Evolutionary conservation across 2,113 vertebrate genomes (phyloP).

Genomic region (Jaculus jaculus): DNA sequence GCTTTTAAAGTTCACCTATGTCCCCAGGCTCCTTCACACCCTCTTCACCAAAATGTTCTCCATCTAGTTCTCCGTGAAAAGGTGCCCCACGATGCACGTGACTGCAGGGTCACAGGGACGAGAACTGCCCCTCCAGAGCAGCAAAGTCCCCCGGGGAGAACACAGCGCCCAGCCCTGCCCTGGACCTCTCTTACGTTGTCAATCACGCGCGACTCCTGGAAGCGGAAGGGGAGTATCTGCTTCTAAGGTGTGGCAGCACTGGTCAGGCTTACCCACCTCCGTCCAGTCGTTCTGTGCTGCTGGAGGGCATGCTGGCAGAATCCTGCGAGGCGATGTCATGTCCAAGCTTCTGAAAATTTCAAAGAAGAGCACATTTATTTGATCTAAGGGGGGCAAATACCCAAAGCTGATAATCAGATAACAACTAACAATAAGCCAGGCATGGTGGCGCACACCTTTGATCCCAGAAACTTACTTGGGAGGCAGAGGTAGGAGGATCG

Average conservation of each 20-base stretch:
- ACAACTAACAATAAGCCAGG: no score
- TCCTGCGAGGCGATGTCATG: conserved; percentile 83
- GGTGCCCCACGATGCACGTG: no score
- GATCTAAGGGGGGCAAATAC: no score
- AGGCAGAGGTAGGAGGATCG: no score
- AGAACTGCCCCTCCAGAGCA: no score
- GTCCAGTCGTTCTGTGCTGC: conserved; percentile 88
- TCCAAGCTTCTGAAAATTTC: conserved; percentile 83
- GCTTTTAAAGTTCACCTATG: neutral
- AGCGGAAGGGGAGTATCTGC: neutral
- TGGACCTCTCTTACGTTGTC: neutral
- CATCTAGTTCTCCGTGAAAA: neutral
- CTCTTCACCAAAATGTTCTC: neutral
- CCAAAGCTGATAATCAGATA: conserved; percentile 44
- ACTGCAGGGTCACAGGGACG: fast-evolving
- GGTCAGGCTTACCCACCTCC: conserved; percentile 85
- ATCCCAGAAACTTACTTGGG: no score
- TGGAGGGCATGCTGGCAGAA: conserved; percentile 70
- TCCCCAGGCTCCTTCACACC: fast-evolving
- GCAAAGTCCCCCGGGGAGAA: neutral
- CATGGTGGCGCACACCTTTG: no score
- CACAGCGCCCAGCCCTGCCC: neutral
- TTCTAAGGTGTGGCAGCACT: neutral
- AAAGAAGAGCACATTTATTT: no score
- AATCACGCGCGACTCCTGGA: neutral